Base-by-base conservation (phyloP, 1,140 invertebrate genomes). In the Wasmannia auropunctata region DNA sequence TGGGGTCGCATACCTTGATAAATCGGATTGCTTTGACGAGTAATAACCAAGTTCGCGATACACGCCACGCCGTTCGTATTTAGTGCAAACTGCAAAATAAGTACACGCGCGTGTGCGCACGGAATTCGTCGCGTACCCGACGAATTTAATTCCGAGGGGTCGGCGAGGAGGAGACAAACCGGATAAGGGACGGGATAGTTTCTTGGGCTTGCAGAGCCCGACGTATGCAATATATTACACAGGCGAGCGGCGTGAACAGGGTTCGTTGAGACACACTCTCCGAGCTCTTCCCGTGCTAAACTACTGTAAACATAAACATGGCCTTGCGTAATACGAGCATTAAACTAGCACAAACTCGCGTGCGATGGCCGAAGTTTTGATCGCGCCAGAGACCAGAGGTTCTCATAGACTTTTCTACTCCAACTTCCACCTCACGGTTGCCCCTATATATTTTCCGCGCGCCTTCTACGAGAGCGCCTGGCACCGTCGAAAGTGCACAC, bases 311-410 rank as follows among this genome's bases (percentile, higher is more conserved):
- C 81, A 46, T 85, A 85, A 85, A 85, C 81, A 85, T 63, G 58
- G 81, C 31, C 56, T 77, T 77, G 72, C 58, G 72, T 85, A 85
- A 85, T 85, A 77, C 72, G 43, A 43, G 72, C 72, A 77, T 85
- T 85, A 85, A 85, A 85, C 81, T 85, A 63, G 81, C 31, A 51
- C 81, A 85, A 85, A 85, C 81, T 85, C 51, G 51, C 65, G 63
- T 34, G 70, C 81, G 25, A 85, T 85, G 58, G 58, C 31, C 81
- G n/a, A 85, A 85, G 81, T 85, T 85, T 85, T 75, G 58, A 85
- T 85, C 72, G 75, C 56, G 40, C 69, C 80, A 51, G 58, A 40
- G 67, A 46, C 79, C 79, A 46, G 79, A 83, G 79, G 79, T 83
- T 58, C 67, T 72, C 65, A 72, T 74, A 58, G 79, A n/a, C n/a